Conservation (phyloP, 2,113 vertebrate genomes). For the Caloenas nicobarica region DNA sequence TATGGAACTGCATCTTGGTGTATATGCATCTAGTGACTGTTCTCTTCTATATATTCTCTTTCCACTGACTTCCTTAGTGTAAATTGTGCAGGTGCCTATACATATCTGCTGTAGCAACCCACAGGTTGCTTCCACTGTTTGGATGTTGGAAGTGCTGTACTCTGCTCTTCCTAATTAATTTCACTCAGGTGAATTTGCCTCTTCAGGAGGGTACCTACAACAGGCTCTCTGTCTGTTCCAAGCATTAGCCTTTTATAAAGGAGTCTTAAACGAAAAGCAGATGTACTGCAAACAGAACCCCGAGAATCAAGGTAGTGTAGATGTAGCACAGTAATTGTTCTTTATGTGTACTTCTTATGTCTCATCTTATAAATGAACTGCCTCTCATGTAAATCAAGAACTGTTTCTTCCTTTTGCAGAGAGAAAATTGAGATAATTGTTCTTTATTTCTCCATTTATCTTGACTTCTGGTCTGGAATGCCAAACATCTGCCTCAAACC, state of each 20-base stretch:
- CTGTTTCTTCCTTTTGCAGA: slow-evolving; percentile 1
- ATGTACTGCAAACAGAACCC: not conserved
- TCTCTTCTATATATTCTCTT: not conserved
- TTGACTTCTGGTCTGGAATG: slow-evolving; percentile 21
- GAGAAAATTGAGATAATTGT: slow-evolving; percentile 12
- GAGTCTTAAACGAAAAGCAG: not conserved
- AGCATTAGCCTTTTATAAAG: not conserved
- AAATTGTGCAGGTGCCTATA: not conserved
- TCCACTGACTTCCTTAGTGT: not conserved
- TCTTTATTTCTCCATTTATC: too few relatives aligned
- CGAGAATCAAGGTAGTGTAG: not conserved
- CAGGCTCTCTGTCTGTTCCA: not conserved
- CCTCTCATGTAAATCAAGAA: not conserved
- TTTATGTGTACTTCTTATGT: not conserved
- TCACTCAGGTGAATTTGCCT: not conserved
- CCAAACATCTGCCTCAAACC: not conserved
- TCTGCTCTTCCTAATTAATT: not conserved
- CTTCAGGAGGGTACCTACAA: not conserved
- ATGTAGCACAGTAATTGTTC: not conserved
- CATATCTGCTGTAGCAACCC: not conserved
- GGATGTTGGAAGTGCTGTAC: not conserved
- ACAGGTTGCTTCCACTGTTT: not conserved
- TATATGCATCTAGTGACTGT: not conserved
- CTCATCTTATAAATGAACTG: not conserved
- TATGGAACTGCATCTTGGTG: not conserved